Evolutionary conservation across 2,113 vertebrate species (phyloP).

Genomic region (Bucco capensis): DNA sequence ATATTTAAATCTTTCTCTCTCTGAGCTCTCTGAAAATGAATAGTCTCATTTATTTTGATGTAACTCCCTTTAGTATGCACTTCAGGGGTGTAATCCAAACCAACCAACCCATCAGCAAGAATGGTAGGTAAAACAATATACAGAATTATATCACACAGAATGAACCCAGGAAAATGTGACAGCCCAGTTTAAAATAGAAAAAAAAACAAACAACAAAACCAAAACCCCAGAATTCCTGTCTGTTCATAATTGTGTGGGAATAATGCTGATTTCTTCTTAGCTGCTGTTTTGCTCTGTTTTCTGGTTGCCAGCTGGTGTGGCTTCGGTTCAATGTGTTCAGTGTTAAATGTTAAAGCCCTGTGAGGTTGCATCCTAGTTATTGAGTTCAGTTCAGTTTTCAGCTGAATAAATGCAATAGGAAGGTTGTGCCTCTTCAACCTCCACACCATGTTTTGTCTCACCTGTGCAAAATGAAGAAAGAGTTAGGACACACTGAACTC

Average conservation of each 20-base stretch:
- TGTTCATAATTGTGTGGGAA: not conserved
- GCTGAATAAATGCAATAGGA: conserved; percentile 42
- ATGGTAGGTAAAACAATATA: not conserved
- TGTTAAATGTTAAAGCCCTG: conserved; percentile 43
- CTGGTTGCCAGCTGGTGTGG: conserved; percentile 36
- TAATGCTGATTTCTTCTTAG: conserved; percentile 21
- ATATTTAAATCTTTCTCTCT: conserved; percentile 18
- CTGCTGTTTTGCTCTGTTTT: not conserved
- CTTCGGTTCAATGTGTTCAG: conserved; percentile 46
- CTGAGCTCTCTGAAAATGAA: not conserved
- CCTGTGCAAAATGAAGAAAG: conserved; percentile 4
- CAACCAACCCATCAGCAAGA: not conserved
- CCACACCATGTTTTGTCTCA: not conserved
- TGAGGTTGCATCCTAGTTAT: conserved; percentile 33
- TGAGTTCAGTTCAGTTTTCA: conserved; percentile 38
- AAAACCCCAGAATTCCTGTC: not conserved
- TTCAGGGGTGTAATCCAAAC: conserved; percentile 2
- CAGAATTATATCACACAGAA: not conserved
- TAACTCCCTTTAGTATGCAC: not conserved
- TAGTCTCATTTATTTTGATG: conserved; percentile 39
- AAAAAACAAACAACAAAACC: no score
- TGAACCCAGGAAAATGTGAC: not conserved
- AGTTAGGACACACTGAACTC: not conserved
- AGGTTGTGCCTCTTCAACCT: conserved; percentile 29
- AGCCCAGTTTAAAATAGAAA: not conserved